Percentiles rank a stretch among this genome's conserved stretches.
Conservation (phyloP, 1,140 invertebrate genomes). For the Drosophila nigromelanica region DNA sequence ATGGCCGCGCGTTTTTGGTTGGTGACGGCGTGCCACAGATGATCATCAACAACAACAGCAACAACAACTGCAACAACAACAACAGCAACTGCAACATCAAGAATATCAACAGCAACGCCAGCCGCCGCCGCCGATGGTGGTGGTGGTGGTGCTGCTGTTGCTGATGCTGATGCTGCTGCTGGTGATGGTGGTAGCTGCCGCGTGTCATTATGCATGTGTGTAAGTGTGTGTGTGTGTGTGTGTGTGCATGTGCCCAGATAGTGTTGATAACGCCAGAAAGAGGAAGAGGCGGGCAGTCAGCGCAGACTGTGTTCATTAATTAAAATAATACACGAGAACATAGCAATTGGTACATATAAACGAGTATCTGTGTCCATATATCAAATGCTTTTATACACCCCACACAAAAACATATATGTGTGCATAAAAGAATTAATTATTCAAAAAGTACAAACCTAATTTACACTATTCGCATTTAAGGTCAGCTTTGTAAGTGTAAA, state of each 20-base stretch:
- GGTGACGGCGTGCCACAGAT: constrained; percentile 70
- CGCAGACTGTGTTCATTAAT: constrained; percentile 36
- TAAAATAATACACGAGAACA: constrained; percentile 25
- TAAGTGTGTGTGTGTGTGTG: constrained; percentile 3
- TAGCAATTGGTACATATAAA: constrained; percentile 1
- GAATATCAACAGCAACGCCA: constrained; percentile 28
- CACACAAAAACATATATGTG: too few species aligned
- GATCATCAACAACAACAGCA: constrained; percentile 53
- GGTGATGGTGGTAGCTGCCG: constrained; percentile 35
- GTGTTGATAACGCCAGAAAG: constrained; percentile 33
- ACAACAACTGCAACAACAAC: constrained; percentile 23
- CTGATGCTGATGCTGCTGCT: background rate
- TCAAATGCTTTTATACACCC: too few species aligned
- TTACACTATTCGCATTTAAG: too few species aligned
- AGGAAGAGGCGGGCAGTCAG: constrained; percentile 12
- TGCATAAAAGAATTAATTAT: too few species aligned
- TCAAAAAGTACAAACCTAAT: too few species aligned
- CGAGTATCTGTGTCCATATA: too few species aligned
- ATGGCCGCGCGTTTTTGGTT: constrained; percentile 75
- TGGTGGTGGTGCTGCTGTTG: constrained; percentile 9
- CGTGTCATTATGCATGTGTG: constrained; percentile 49
- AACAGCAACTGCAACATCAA: constrained; percentile 26
- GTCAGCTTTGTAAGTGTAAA: too few species aligned
- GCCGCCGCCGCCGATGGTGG: background rate
- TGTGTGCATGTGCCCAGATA: constrained; percentile 8